phyloP scores from a whole-genome alignment of 1,140 invertebrate genomes.

The Drosophila varians region DNA sequence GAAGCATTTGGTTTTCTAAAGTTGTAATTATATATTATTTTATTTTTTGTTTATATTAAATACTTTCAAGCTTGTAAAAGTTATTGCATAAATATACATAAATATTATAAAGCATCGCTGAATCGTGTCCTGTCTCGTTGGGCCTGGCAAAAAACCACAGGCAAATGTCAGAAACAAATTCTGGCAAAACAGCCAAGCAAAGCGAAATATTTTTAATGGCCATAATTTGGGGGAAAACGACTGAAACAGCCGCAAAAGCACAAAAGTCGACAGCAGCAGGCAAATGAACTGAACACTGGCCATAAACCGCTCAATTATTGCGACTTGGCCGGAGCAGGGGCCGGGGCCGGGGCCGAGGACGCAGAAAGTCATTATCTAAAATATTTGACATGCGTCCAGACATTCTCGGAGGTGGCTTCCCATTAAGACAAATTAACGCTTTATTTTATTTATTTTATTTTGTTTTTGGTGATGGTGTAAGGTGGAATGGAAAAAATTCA shows the following conservation, averaged over 20 bases:
- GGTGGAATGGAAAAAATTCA: slow-evolving; percentile 35
- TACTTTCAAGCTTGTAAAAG: neutral
- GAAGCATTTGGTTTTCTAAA: neutral
- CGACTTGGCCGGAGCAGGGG: too few relatives aligned
- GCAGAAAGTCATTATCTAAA: slow-evolving; percentile 75
- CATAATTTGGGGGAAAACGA: slow-evolving; percentile 51
- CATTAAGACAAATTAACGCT: slow-evolving; percentile 65
- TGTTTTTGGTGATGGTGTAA: neutral
- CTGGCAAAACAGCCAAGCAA: slow-evolving; percentile 40
- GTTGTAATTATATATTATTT: neutral
- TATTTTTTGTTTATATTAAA: neutral
- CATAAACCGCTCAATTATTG: slow-evolving; percentile 76
- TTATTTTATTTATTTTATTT: slow-evolving; percentile 12
- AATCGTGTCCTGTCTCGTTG: slow-evolving; percentile 19
- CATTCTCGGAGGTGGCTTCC: slow-evolving; percentile 3
- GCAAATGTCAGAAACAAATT: slow-evolving; percentile 50
- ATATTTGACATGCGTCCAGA: slow-evolving; percentile 71
- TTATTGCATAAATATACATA: neutral
- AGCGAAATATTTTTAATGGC: slow-evolving; percentile 63
- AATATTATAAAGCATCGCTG: slow-evolving; percentile 14
- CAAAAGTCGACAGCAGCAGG: slow-evolving; percentile 24
- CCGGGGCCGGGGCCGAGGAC: too few relatives aligned
- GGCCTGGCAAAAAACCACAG: slow-evolving; percentile 26
- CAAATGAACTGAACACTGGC: slow-evolving; percentile 61
- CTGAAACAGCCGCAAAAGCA: slow-evolving; percentile 43